phyloP scores from a whole-genome alignment of 2,797 vertebrate species.

The Dallia pectoralis region DNA sequence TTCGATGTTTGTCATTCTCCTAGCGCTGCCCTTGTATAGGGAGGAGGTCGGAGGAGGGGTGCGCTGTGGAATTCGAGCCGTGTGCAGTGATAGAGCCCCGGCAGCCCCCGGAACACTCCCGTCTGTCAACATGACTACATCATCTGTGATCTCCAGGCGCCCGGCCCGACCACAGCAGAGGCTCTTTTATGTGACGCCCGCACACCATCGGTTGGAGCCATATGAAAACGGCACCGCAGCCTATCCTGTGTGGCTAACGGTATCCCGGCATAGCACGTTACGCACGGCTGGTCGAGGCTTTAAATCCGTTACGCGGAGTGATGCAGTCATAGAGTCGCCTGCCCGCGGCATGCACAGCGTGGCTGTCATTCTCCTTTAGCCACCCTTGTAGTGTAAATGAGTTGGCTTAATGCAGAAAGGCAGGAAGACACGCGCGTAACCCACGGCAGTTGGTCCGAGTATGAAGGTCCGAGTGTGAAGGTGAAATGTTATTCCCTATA shows the following conservation, averaged over 20 bases:
- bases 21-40: not conserved
- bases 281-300: not conserved
- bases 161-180: constrained; percentile 39
- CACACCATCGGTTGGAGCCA: not conserved
- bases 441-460: constrained; percentile 44
- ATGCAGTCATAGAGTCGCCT: constrained; percentile 11
- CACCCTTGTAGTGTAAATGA: constrained; percentile 40
- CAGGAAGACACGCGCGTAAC: constrained; percentile 46
- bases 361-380: constrained; percentile 34
- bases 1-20: not conserved
- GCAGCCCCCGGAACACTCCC: constrained; percentile 1
- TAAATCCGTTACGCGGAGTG: not conserved
- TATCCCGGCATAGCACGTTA: not conserved
- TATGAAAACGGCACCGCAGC: not conserved
- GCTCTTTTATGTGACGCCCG: not conserved
- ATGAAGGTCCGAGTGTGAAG: constrained; percentile 46
- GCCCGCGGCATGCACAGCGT: constrained; percentile 15
- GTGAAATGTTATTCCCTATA: constrained; percentile 59
- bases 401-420: constrained; percentile 44
- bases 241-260: not conserved
- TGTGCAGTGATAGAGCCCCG: constrained; percentile 6
- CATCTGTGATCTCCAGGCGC: constrained; percentile 51
- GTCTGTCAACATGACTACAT: constrained; percentile 70
- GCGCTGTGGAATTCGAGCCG: constrained; percentile 11
- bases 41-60: not conserved